Base-by-base conservation (phyloP, 2,888 invertebrate genomes). In the Hyppa rectilinea region DNA sequence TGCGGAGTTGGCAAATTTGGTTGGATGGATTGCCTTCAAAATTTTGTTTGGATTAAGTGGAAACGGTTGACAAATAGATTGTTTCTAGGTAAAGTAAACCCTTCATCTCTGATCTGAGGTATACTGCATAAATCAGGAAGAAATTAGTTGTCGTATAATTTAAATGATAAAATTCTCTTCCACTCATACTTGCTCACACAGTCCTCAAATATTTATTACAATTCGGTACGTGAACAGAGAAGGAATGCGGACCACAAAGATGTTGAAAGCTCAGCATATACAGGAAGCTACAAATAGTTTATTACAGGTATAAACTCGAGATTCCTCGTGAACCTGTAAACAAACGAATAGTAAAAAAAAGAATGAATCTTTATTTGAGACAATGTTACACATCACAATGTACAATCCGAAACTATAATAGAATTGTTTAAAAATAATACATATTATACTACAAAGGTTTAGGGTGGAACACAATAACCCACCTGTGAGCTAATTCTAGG, bases 1-100 rank as follows among this genome's bases (percentile, higher is more conserved):
- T 81, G 67, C 52, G 50, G 36, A 59, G 17, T 71, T n/a, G 14
- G 43, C 45, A 40, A 53, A 47, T 64, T 70, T 60, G n/a, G n/a
- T n/a, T 47, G 23, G 52, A 56, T 58, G 40, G 60, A 52, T 71
- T 71, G 49, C 23, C 36, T 36, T 40, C 6, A 62, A 59, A 34
- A 29, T 49, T 62, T 29, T 47, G 61, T 20, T n/a, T 12, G 47
- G 62, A 80, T 78, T 63, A 56, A n/a, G 58, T 64, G 34, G 29
- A 47, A 71, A 47, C 14, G 23, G 14, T 55, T n/a, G 6, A 43
- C 38, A 7, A 49, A 52, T 43, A 12, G 36, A 78, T 49, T 55
- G 53, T 49, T 20, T n/a, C n/a, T n/a, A n/a, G n/a, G n/a, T n/a
- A n/a, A n/a, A n/a, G n/a, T n/a, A n/a, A n/a, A n/a, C n/a, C n/a